phyloP scores from a whole-genome alignment of 2,888 invertebrate species.

The Bugulina stolonifera region DNA sequence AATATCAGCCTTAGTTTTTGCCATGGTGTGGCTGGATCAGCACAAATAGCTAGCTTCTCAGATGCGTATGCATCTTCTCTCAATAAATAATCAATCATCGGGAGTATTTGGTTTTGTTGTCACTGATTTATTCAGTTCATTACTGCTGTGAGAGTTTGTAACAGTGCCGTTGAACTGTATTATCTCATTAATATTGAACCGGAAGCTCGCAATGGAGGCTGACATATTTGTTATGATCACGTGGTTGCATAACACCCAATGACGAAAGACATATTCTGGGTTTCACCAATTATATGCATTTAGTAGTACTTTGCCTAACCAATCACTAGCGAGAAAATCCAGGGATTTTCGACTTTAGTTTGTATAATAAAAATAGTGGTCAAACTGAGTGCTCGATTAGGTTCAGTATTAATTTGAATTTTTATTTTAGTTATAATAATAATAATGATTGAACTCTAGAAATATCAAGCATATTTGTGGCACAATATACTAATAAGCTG shows the following conservation, averaged over 20 bases:
- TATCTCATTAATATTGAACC: not conserved
- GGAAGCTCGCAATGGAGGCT: not conserved
- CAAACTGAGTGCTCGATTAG: not conserved
- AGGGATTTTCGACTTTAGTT: not conserved
- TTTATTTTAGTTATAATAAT: too few species aligned
- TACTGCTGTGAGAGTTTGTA: not conserved
- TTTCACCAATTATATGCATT: too few species aligned
- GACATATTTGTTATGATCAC: constrained; percentile 19
- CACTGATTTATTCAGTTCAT: not conserved
- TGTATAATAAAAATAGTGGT: not conserved
- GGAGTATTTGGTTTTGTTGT: too few species aligned
- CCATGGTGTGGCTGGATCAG: constrained; percentile 8
- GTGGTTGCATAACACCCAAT: not conserved
- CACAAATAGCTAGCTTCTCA: not conserved
- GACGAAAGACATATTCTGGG: not conserved
- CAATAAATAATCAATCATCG: not conserved
- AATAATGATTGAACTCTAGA: too few species aligned
- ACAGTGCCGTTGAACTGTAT: not conserved
- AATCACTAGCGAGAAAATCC: too few species aligned
- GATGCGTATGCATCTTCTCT: not conserved
- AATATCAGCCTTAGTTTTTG: not conserved
- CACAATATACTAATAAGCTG: too few species aligned
- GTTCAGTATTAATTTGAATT: not conserved
- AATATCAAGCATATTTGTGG: too few species aligned
- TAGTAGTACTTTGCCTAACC: too few species aligned